Conservation (phyloP, 1,140 invertebrate genomes). For the Aphidius ervi region DNA sequence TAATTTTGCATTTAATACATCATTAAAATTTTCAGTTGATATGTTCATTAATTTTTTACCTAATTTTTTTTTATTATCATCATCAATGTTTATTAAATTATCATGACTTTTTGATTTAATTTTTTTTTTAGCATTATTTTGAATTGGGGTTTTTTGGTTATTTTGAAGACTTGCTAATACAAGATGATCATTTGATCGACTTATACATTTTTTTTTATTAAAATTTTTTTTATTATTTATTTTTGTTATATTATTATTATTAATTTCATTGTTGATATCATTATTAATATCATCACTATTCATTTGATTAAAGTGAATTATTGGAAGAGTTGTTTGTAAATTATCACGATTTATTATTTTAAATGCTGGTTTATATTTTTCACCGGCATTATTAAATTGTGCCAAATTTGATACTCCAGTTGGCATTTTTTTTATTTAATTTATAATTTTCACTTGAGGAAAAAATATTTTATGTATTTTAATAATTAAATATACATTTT, state of each 20-base stretch:
- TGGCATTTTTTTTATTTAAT: slow-evolving; percentile 21
- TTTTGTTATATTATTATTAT: slow-evolving; percentile 30
- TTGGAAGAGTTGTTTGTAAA: slow-evolving; percentile 40
- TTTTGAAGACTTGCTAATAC: slow-evolving; percentile 37
- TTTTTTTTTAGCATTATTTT: slow-evolving; percentile 25
- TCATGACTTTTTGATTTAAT: slow-evolving; percentile 48
- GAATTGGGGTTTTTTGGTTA: slow-evolving; percentile 39
- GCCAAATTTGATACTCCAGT: slow-evolving; percentile 23
- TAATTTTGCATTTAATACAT: slow-evolving; percentile 62
- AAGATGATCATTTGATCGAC: slow-evolving; percentile 45
- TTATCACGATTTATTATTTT: slow-evolving; percentile 42
- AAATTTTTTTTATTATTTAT: slow-evolving; percentile 25
- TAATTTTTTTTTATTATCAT: slow-evolving; percentile 18
- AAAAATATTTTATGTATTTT: too few relatives aligned
- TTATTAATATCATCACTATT: slow-evolving; percentile 23
- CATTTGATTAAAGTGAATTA: slow-evolving; percentile 32
- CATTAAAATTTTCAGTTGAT: slow-evolving; percentile 57
- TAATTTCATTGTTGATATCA: slow-evolving; percentile 22
- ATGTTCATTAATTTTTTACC: slow-evolving; percentile 31
- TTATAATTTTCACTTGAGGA: slow-evolving; percentile 35
- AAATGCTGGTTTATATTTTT: slow-evolving; percentile 37
- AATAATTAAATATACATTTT: too few relatives aligned
- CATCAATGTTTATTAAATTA: slow-evolving; percentile 31
- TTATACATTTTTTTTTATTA: slow-evolving; percentile 34
- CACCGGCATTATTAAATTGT: slow-evolving; percentile 27